Evolutionary conservation across 2,113 vertebrate genomes (phyloP).

Genomic region (Forbesichthys papilliferus): DNA sequence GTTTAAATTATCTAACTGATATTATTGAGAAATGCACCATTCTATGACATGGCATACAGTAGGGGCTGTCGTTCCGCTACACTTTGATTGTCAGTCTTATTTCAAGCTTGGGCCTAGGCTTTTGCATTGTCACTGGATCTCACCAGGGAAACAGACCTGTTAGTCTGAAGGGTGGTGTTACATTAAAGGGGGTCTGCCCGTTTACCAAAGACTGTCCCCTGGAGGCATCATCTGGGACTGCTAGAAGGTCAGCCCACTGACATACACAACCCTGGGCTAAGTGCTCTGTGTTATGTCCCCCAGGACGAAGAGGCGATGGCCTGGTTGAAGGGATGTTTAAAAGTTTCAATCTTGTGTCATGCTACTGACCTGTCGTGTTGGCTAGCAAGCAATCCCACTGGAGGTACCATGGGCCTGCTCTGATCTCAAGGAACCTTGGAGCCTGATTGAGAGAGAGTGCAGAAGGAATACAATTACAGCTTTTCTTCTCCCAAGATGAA

Average conservation of each 20-base stretch:
- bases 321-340: constrained; percentile 25
- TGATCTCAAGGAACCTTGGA: constrained; percentile 11
- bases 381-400: constrained; percentile 15
- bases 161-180: constrained; percentile 22
- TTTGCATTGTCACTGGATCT: constrained; percentile 55
- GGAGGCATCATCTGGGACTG: constrained; percentile 30
- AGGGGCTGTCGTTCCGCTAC: constrained; percentile 8
- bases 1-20: neutral
- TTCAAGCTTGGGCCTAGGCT: constrained; percentile 35
- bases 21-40: neutral
- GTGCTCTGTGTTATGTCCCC: constrained; percentile 50
- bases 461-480: neutral
- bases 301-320: constrained; percentile 22
- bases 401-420: neutral
- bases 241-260: constrained; percentile 41
- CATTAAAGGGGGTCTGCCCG: constrained; percentile 42
- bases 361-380: constrained; percentile 12
- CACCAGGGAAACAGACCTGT: constrained; percentile 26
- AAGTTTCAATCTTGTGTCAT: constrained; percentile 31
- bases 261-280: constrained; percentile 38
- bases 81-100: constrained; percentile 14
- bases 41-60: neutral
- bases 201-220: constrained; percentile 41
- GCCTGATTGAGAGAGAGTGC: constrained; percentile 10
- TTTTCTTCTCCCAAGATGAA: neutral